These are phyloP conservation scores for Drosophila hydei DNA, from an alignment of 1,140 invertebrate species.

Conservation along the genomic window DNA sequence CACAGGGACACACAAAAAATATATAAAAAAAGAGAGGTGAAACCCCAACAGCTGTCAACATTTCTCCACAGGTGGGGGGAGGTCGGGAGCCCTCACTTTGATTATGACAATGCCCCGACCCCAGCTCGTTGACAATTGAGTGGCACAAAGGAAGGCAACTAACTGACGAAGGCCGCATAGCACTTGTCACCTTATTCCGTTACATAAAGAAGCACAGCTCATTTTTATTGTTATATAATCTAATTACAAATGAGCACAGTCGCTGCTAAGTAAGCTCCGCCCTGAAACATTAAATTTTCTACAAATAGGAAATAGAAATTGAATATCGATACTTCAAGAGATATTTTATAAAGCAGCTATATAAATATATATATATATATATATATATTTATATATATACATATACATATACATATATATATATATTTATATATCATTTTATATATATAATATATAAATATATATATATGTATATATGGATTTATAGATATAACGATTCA, in stretches of 20 bases:
- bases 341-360: too few relatives aligned
- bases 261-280: too few relatives aligned
- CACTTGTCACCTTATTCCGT: constrained; percentile 28
- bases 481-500: too few relatives aligned
- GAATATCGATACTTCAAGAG: too few relatives aligned
- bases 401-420: too few relatives aligned
- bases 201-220: neutral
- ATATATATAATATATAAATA: too few relatives aligned
- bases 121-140: constrained; percentile 49
- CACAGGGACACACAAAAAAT: neutral
- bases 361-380: too few relatives aligned
- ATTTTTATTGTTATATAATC: constrained; percentile 11
- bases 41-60: constrained; percentile 70
- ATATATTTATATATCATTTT: too few relatives aligned
- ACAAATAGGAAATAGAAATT: too few relatives aligned
- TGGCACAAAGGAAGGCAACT: constrained; percentile 12
- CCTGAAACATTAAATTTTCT: too few relatives aligned
- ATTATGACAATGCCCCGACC: constrained; percentile 46
- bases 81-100: constrained; percentile 21
- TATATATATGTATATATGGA: too few relatives aligned
- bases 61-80: constrained; percentile 36
- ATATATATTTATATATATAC: too few relatives aligned
- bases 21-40: constrained; percentile 11
- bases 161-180: constrained; percentile 19
- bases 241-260: neutral